Base-by-base conservation (phyloP, 2,888 invertebrate genomes). In the Drosophila lutescens region DNA sequence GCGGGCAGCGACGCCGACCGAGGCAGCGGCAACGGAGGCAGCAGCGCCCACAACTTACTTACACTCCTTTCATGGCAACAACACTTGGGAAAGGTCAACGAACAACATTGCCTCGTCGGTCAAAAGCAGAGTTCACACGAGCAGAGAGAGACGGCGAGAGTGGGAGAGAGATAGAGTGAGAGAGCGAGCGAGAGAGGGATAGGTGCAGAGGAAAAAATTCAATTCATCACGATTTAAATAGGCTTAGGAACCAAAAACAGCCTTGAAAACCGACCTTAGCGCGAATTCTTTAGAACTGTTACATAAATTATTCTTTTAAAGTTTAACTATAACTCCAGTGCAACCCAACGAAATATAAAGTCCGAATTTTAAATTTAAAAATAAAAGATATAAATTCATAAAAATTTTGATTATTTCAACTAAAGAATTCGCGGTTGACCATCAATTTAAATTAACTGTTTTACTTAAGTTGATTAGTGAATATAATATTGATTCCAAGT, bases 101-200 rank as follows among this genome's bases (percentile, higher is more conserved):
- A 85, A 86, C 86, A 85, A 85, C 86, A 83, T 84, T 84, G 83
- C 83, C 83, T 84, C 83, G 84, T 84, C 85, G 86, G 86, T 86
- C 85, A 86, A 84, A 86, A 86, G 83, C 85, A 86, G 85, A 86
- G 85, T 86, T 86, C 86, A 86, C 82, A 86, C 81, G 80, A 79
- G 78, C 74, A 63, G 69, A 59, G 76, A 59, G 56, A 43, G 53
- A 63, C 49, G 54, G 63, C 34, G 58, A 54, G 41, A 69, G 62
- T 36, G 38, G 49, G 53, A 69, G 43, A 51, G 26, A 62, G 46
- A 63, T 49, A 41, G 23, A 47, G 51, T 41, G 62, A 46, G 61
- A 59, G 44, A 60, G 69, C 13, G 60, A 49, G 32, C 17, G 47
- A 32, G 47, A 47, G 32, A 32, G 17, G 10, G 12, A 32, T 15